Conservation (phyloP, 2,797 vertebrate genomes). For the Paguma larvata region DNA sequence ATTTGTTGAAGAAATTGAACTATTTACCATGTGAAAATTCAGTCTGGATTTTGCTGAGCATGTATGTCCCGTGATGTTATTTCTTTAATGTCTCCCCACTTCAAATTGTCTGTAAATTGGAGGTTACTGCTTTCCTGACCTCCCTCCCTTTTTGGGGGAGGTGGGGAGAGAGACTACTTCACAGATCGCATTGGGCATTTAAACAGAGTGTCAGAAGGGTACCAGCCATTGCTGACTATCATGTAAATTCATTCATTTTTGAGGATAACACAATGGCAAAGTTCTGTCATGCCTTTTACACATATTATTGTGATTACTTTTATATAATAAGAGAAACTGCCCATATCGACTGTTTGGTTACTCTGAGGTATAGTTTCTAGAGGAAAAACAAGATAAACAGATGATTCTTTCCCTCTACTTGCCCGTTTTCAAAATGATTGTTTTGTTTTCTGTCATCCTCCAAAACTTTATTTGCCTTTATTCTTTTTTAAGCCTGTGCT, state of each 20-base stretch:
- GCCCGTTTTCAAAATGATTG: neutral
- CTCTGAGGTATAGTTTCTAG: neutral
- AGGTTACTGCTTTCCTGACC: neutral
- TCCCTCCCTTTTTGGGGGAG: neutral
- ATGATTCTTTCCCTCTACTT: neutral
- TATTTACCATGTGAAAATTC: neutral
- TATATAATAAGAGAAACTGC: constrained; percentile 21
- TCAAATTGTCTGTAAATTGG: constrained; percentile 16
- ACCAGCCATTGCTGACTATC: neutral
- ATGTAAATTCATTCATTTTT: neutral
- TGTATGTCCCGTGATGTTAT: neutral
- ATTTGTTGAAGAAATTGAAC: constrained; percentile 23
- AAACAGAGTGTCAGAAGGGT: neutral
- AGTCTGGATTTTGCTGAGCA: neutral
- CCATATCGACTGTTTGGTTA: neutral
- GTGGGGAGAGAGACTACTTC: neutral
- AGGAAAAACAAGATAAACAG: neutral
- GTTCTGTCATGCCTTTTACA: neutral
- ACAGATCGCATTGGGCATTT: neutral
- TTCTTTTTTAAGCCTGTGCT: neutral
- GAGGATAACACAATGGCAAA: neutral
- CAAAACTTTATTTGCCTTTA: neutral
- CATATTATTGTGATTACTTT: constrained; percentile 13
- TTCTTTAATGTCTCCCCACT: neutral
- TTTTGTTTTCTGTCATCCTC: neutral